Conservation (phyloP, 2,888 invertebrate genomes). For the Netelia virgata region DNA sequence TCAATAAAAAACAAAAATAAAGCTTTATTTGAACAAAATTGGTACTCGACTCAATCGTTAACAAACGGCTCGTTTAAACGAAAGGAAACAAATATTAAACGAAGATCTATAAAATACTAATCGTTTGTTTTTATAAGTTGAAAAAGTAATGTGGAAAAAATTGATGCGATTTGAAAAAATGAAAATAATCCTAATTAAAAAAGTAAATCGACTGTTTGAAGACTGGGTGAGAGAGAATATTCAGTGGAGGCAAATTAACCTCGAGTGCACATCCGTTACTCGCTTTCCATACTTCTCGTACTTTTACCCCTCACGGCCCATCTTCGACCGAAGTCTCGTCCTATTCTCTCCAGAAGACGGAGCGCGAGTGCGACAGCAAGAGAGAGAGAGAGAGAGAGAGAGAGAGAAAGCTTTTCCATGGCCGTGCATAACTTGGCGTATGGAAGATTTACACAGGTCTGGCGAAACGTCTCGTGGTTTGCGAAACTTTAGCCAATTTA, state of each 20-base stretch:
- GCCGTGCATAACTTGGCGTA: slow-evolving; percentile 35
- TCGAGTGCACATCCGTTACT: slow-evolving; percentile 23
- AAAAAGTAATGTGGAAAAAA: too few species aligned
- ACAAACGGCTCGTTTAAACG: too few species aligned
- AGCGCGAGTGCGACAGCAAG: slow-evolving; percentile 19
- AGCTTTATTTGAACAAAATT: too few species aligned
- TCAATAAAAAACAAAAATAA: too few species aligned
- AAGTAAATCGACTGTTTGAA: not conserved
- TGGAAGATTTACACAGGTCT: slow-evolving; percentile 51
- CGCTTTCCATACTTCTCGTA: slow-evolving; percentile 27
- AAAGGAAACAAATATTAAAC: too few species aligned
- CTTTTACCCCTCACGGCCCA: slow-evolving; percentile 52
- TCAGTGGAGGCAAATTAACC: slow-evolving; percentile 4
- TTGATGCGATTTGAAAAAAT: too few species aligned
- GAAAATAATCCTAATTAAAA: not conserved
- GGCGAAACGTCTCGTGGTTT: slow-evolving; percentile 34
- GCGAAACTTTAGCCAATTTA: slow-evolving; percentile 62
- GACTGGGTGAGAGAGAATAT: not conserved
- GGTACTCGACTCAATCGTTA: too few species aligned
- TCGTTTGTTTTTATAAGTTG: too few species aligned
- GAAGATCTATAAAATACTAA: too few species aligned
- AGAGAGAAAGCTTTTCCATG: slow-evolving; percentile 40
- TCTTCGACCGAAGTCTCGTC: slow-evolving; percentile 55
- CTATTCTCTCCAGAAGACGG: slow-evolving; percentile 29
- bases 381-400: slow-evolving; percentile 17